A percentile compares a stretch with the other conserved stretches of the same genome.
These are phyloP conservation scores for Sclerurus mexicanus DNA, from an alignment of 2,113 vertebrate species.

Conservation along the genomic window DNA sequence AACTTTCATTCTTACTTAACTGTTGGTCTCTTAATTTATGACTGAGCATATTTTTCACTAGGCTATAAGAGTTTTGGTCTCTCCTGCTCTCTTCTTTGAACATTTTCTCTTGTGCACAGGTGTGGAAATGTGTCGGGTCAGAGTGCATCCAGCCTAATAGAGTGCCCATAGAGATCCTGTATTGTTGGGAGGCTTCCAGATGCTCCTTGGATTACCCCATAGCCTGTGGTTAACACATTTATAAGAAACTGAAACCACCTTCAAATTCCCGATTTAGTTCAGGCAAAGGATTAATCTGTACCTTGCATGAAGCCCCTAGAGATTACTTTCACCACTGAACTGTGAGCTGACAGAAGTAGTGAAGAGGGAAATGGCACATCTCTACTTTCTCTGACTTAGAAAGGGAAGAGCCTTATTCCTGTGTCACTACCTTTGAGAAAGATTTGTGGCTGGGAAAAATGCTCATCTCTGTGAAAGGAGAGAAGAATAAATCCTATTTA, in stretches of 20 bases:
- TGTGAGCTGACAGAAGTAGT: rapidly evolving
- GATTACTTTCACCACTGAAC: background rate
- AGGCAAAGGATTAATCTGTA: background rate
- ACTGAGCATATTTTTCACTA: background rate
- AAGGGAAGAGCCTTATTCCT: background rate
- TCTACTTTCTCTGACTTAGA: background rate
- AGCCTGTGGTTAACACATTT: background rate
- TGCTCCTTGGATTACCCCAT: background rate
- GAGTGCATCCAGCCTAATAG: rapidly evolving
- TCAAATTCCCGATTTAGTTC: background rate
- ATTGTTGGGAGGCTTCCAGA: background rate
- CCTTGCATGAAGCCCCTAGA: background rate
- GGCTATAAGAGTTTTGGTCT: background rate
- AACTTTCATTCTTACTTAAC: background rate
- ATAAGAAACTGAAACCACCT: background rate
- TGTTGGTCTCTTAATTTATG: background rate
- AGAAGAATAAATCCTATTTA: background rate
- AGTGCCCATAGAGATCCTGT: background rate
- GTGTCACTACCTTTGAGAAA: background rate
- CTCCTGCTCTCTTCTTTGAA: background rate
- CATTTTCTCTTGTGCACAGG: background rate
- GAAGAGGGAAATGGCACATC: background rate
- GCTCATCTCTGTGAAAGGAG: background rate
- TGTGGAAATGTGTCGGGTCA: background rate
- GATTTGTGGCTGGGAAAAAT: background rate